Base-by-base conservation (phyloP, 2,113 vertebrate genomes). In the Caranx ignobilis region DNA sequence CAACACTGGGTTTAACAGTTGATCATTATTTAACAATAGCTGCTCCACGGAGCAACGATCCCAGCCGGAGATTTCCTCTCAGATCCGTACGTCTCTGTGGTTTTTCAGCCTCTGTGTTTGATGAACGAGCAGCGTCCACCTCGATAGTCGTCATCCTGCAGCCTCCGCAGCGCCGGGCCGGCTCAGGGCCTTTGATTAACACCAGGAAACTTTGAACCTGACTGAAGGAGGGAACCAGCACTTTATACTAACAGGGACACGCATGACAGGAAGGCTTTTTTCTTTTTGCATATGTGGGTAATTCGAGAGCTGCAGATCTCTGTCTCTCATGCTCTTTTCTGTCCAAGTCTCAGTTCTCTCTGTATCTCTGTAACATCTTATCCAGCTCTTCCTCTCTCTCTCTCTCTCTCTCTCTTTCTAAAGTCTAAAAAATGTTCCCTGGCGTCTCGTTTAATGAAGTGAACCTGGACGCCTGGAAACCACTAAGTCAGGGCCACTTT, bases 391-490 rank as follows among this genome's bases (percentile, higher is more conserved):
- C 59, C 50, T 62, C 72, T 67, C 69, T 41, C 62, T 26, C 71
- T 80, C 16, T 18, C 84, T 55, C 50, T 62, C 72, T 67, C 69
- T 41, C 62, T 26, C 71, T 80, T 12, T 18, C 64, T 32, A 5
- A 79, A 39, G 60, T 72, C 64, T 74, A 26, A 43, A 43, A 83
- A 82, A 83, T 55, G 63, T 75, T 84, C 84, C 81, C 82, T 61
- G 68, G 72, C 41, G 43, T 88, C 82, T 83, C 35, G 18, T 88
- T 82, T 84, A 76, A 89, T 84, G 75, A 88, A 85, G 56, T 80
- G 75, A 84, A 75, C 64, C 66, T 32, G n/a, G 71, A 84, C 39
- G 39, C 67, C 71, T 90, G 78, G 69, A 85, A 87, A 82, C 75
- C 19, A 41, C 64, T 68, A 59, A 69, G 66, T 74, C 63, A 64